Evolutionary conservation across 1,140 invertebrate genomes (phyloP), one percentile per base, ranked within the genome.

Genomic region (Mercenaria mercenaria): DNA sequence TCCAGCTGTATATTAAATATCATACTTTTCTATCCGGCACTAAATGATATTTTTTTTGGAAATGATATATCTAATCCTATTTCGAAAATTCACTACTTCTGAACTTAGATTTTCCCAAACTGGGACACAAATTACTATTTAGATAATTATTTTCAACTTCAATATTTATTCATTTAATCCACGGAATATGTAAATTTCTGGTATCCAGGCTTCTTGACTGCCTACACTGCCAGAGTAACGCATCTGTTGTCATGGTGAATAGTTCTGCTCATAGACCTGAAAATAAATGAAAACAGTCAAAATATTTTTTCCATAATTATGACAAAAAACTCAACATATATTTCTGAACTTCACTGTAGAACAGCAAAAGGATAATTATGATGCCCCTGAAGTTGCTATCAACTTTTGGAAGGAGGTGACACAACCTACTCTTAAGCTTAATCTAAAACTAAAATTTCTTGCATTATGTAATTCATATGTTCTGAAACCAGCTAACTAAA

Each of bases 131-230:
- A n/a, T n/a, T n/a, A n/a, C n/a, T n/a, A n/a, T n/a, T 82, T 11
- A 29, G 20, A 37, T 67, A n/a, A 43, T 67, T 83, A 23, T 64
- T 41, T 59, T 61, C n/a, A 59, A 43, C n/a, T 64, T 18, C 13
- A 67, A 20, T 26, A n/a, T 67, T 11, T 10, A n/a, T 67, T 41
- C 18, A 67, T 61, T 47, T 52, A 50, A 79, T 79, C 50, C 50
- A 50, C 26, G 50, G 74, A n/a, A 50, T 79, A 26, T 79, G 67
- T 72, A 72, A 72, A 72, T 79, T 34, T 34, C 74, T 29, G 74
- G 15, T 79, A 15, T 34, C 43, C 1, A 52, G 3, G 23, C n/a
- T 52, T 47, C 29, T 41, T 72, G 2, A 26, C 37, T 72, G 32
- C 67, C 67, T 72, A 72, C 34, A 39, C 1, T 72, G 34, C 67